phyloP scores from a whole-genome alignment of 1,140 invertebrate genomes.

The Drosophila parvula region DNA sequence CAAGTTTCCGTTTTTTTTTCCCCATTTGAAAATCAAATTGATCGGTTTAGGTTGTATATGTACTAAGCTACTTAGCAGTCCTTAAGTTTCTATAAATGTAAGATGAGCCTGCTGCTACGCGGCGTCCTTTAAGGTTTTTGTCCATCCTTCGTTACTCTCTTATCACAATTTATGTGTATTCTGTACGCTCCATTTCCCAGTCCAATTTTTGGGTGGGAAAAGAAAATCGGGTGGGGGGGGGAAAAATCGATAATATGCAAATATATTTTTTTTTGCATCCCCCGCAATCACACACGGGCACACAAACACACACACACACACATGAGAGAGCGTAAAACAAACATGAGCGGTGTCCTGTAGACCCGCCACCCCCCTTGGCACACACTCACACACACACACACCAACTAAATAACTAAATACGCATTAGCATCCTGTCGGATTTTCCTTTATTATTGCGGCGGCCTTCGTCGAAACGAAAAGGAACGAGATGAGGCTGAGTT shows the following conservation, averaged over 20 bases:
- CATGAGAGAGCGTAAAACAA: conserved; percentile 69
- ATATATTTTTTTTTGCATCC: conserved; percentile 60
- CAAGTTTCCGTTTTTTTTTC: conserved; percentile 20
- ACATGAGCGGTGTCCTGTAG: conserved; percentile 40
- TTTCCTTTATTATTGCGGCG: conserved; percentile 77
- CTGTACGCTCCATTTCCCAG: conserved; percentile 21
- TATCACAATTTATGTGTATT: conserved; percentile 32
- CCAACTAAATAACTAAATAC: conserved; percentile 80
- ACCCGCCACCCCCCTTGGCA: background rate
- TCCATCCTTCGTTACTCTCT: background rate
- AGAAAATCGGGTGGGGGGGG: background rate
- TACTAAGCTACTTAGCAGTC: conserved; percentile 69
- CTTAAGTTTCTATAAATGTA: conserved; percentile 55
- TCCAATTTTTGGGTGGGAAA: background rate
- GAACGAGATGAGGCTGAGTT: conserved; percentile 35
- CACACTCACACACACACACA: conserved; percentile 31
- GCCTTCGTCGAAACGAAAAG: conserved; percentile 32
- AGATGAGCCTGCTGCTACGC: conserved; percentile 22
- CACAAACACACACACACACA: conserved; percentile 16
- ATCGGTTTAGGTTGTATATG: conserved; percentile 45
- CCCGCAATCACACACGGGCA: conserved; percentile 8
- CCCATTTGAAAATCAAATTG: conserved; percentile 65
- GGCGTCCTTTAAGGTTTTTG: conserved; percentile 12
- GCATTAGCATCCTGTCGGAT: conserved; percentile 82
- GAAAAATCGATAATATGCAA: conserved; percentile 79